These are phyloP conservation scores for Troides oblongomaculatus DNA, from an alignment of 2,888 invertebrate genomes.

Conservation along the genomic window DNA sequence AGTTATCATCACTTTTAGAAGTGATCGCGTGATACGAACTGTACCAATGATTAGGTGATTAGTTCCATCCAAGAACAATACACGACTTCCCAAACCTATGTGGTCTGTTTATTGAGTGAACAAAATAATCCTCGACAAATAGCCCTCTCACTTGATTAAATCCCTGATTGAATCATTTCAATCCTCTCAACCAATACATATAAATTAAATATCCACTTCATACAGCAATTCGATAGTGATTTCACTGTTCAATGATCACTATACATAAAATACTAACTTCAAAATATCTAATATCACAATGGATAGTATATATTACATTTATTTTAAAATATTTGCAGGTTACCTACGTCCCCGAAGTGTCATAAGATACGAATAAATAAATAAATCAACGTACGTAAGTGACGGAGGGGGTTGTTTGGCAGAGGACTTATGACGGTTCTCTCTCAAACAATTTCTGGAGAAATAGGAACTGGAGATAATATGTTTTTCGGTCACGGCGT, in stretches of 20 bases:
- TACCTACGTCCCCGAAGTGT: not conserved
- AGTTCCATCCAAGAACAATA: slow-evolving; percentile 7
- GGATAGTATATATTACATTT: no score
- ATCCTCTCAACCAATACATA: slow-evolving; percentile 4
- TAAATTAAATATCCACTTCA: slow-evolving; percentile 1
- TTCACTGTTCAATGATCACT: no score
- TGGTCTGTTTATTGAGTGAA: slow-evolving; percentile 8
- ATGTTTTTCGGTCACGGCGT: no score
- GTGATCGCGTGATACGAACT: not conserved
- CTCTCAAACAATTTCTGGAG: no score
- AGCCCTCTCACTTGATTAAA: not conserved
- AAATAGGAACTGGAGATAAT: no score
- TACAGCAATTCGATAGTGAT: no score
- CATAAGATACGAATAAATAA: slow-evolving; percentile 1
- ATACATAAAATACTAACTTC: no score
- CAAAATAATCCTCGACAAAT: slow-evolving; percentile 11
- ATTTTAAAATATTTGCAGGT: no score
- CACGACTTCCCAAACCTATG: not conserved
- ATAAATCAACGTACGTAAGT: slow-evolving; percentile 5
- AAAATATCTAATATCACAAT: no score
- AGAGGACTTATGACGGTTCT: not conserved
- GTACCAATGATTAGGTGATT: not conserved
- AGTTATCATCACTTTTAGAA: not conserved
- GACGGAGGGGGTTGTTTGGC: not conserved
- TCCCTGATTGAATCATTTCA: slow-evolving; percentile 6